These are phyloP conservation scores for Acleris cristana DNA, from an alignment of 2,888 invertebrate species.

Conservation along the genomic window DNA sequence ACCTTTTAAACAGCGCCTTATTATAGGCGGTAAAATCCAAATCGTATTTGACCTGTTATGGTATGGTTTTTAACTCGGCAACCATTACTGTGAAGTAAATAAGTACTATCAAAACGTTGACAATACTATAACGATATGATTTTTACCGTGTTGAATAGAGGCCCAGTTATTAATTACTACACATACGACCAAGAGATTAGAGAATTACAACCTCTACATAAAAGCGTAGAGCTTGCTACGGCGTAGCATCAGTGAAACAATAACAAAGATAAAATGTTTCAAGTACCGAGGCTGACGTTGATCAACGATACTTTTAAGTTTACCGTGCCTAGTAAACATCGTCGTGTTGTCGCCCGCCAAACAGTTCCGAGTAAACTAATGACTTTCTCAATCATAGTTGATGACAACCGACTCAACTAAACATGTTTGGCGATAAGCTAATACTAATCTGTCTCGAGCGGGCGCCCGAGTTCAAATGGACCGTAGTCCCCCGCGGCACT, in stretches of 20 bases:
- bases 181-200: neutral
- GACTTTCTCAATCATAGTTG: constrained; percentile 37
- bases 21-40: no score
- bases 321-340: constrained; percentile 16
- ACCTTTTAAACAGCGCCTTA: no score
- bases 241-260: constrained; percentile 25
- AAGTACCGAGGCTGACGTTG: constrained; percentile 30
- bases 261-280: constrained; percentile 29
- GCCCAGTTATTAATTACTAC: neutral
- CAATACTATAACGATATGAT: no score
- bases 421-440: constrained; percentile 50
- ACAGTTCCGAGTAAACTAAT: constrained; percentile 36
- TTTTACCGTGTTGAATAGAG: neutral
- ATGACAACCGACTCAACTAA: constrained; percentile 31
- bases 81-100: no score
- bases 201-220: neutral
- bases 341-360: constrained; percentile 17
- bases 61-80: no score
- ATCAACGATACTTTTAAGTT: constrained; percentile 36
- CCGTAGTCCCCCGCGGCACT: constrained; percentile 44
- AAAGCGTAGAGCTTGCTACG: constrained; percentile 19
- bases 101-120: no score
- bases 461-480: constrained; percentile 55
- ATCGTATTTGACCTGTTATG: no score
- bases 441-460: constrained; percentile 56